phyloP scores from a whole-genome alignment of 2,888 invertebrate species.

The Platycnemis pennipes region DNA sequence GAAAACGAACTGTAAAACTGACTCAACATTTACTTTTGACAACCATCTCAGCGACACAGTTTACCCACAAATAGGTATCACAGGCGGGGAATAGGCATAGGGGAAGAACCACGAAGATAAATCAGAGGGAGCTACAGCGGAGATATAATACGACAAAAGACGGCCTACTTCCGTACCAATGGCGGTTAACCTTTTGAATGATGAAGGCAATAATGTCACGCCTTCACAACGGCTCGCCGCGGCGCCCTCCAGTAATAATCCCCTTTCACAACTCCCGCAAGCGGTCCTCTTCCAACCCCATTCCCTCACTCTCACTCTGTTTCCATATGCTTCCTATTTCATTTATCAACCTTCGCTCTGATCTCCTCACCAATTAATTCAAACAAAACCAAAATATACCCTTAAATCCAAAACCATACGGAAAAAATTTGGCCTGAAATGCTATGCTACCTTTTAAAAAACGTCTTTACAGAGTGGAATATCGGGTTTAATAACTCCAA shows the following conservation, averaged over 20 bases:
- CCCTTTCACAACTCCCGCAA: neutral
- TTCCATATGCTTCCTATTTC: neutral
- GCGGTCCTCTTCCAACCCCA: neutral
- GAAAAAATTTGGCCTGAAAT: too few species aligned
- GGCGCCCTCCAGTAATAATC: neutral
- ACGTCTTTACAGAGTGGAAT: too few species aligned
- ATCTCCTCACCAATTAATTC: neutral
- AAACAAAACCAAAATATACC: too few species aligned
- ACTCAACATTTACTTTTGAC: too few species aligned
- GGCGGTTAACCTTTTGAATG: neutral
- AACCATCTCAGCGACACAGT: neutral
- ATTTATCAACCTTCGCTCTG: neutral
- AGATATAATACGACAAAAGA: neutral
- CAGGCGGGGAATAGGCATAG: neutral
- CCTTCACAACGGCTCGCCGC: too few species aligned
- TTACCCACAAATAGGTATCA: neutral
- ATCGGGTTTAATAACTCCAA: too few species aligned
- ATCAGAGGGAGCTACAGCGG: neutral
- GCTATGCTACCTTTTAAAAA: too few species aligned
- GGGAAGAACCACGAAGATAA: neutral
- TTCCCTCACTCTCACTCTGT: neutral
- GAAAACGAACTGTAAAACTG: too few species aligned
- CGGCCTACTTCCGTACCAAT: neutral
- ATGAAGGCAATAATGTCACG: neutral
- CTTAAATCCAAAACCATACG: too few species aligned